Evolutionary conservation across 2,797 vertebrate genomes (phyloP).

Genomic region (Sebastes minor): DNA sequence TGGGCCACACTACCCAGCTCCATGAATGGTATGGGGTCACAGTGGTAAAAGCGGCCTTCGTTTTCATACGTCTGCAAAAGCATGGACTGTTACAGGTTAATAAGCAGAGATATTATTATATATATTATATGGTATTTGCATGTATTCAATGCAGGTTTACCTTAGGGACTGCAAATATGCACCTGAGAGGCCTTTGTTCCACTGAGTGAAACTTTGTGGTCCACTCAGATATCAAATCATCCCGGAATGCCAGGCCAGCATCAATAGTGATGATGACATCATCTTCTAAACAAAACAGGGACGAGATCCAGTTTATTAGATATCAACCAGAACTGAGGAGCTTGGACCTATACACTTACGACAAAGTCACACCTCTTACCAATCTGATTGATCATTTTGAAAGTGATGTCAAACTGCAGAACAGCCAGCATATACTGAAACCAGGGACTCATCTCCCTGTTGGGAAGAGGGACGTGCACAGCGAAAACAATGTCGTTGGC

Average conservation of each 20-base stretch:
- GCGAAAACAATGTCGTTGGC: constrained; percentile 92
- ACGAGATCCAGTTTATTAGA: background rate
- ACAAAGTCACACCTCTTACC: constrained; percentile 75
- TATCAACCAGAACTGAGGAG: background rate
- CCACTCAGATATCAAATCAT: constrained; percentile 30
- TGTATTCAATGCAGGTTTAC: constrained; percentile 13
- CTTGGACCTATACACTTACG: background rate
- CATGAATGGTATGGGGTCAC: constrained; percentile 80
- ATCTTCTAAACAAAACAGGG: constrained; percentile 19
- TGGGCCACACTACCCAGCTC: constrained; percentile 88
- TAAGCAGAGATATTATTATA: background rate
- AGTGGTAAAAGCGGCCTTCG: constrained; percentile 45
- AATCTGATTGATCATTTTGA: constrained; percentile 89
- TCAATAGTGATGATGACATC: constrained; percentile 42
- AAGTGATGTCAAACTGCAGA: constrained; percentile 90
- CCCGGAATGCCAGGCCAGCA: constrained; percentile 37
- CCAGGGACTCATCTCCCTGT: constrained; percentile 92
- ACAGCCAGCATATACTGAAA: constrained; percentile 93
- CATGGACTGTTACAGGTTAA: background rate
- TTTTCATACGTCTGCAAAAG: constrained; percentile 44
- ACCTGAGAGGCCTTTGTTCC: constrained; percentile 34
- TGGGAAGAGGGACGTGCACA: constrained; percentile 85
- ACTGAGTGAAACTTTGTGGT: constrained; percentile 32
- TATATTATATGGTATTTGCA: background rate
- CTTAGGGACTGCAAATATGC: constrained; percentile 32